Base-by-base conservation (phyloP, 2,797 vertebrate species). In the Harpagifer antarcticus region DNA sequence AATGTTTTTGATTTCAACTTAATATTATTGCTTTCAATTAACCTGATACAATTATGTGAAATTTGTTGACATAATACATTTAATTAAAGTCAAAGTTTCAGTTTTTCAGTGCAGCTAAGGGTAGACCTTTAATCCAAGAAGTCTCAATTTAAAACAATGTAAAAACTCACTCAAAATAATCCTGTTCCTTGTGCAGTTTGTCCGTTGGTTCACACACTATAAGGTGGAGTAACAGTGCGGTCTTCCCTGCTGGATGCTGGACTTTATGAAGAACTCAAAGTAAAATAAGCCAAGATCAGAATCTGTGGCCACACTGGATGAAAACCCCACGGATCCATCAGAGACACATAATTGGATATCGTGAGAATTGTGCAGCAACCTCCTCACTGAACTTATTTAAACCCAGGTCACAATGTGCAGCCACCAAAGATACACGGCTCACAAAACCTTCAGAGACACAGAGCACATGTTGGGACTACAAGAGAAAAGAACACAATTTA, bases 351-450 rank as follows among this genome's bases (percentile, higher is more conserved):
- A 73, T 76, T 74, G 79, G 65, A 56, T 82, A 68, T 63, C 53
- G 45, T 55, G 68, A 74, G 63, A 72, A 83, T 70, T 63, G 54
- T 58, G 63, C 53, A 58, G 53, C 33, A 75, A 23, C 58, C 45
- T 68, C 65, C 49, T 50, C 53, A 43, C 59, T 47, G 68, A 2
- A 80, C 83, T 72, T 76, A 69, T 79, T 81, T 74, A 44, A 85
- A 83, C 78, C 54, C 47, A 47, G 71, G 44, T 77, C 77, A 86
- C 60, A 42, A 73, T 69, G 79, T 82, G 68, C 20, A 68, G 65
- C 16, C 31, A 19, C 74, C 19, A n/a, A 7, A 60, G 76, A 75
- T 15, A 52, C 54, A 64, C 19, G 43, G 66, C 61, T 63, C 19
- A 42, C 14, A 56, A 64, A 79, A 55, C 61, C 55, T 68, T 79